Percentiles rank a stretch among this genome's conserved stretches.
phyloP scores from a whole-genome alignment of 2,113 vertebrate genomes.

The Machaerirhynchus nigripectus region DNA sequence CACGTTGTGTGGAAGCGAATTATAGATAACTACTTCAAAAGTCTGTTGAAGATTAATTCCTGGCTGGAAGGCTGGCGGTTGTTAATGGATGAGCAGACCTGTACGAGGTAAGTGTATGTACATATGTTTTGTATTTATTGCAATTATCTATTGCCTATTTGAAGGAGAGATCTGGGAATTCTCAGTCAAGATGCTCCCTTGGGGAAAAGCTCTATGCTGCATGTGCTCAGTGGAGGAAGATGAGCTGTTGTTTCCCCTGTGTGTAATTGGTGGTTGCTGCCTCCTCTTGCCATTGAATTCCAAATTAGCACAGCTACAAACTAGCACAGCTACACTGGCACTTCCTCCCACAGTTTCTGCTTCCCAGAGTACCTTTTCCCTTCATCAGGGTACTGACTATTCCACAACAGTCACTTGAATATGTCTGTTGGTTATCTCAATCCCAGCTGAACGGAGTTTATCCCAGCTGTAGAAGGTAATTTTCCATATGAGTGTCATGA shows the following conservation, averaged over 20 bases:
- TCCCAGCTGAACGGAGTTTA: neutral
- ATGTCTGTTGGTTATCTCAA: neutral
- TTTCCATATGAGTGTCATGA: neutral
- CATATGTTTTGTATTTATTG: neutral
- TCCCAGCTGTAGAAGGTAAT: neutral
- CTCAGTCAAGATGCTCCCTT: neutral
- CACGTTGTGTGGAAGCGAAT: neutral
- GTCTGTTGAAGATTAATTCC: neutral
- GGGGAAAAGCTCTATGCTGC: neutral
- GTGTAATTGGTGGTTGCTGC: neutral
- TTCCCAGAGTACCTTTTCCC: neutral
- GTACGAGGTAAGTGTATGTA: neutral
- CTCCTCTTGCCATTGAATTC: neutral
- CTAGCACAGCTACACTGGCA: fast-evolving
- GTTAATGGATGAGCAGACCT: neutral
- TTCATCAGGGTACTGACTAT: neutral
- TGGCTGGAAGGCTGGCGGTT: neutral
- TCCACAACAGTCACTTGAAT: neutral
- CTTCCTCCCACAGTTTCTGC: neutral
- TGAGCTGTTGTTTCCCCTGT: neutral
- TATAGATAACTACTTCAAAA: conserved; percentile 21
- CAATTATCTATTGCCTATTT: neutral
- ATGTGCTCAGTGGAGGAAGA: neutral
- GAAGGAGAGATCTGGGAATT: neutral
- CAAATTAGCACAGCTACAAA: no score